Conservation (phyloP, 2,797 vertebrate species). For the Tinamus major region DNA sequence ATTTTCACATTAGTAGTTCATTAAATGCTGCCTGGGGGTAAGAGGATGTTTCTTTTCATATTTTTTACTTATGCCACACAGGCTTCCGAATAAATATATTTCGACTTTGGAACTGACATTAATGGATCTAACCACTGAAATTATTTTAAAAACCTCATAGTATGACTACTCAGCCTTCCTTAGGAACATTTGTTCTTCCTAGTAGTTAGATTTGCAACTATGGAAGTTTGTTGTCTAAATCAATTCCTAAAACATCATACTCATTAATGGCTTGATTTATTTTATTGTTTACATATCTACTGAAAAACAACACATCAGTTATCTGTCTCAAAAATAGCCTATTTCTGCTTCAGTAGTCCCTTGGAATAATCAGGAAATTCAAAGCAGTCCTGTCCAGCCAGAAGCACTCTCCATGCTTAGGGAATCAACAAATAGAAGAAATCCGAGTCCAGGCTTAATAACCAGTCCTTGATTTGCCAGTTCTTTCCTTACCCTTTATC, state of each 20-base stretch:
- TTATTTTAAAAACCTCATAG: not conserved
- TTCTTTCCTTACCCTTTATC: not conserved
- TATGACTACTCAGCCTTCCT: not conserved
- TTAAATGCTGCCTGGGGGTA: not conserved
- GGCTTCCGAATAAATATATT: not conserved
- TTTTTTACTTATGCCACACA: not conserved
- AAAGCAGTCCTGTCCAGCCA: not conserved
- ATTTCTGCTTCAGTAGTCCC: not conserved
- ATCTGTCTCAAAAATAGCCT: not conserved
- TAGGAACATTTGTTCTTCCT: not conserved
- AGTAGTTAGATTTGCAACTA: not conserved
- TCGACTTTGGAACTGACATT: not conserved
- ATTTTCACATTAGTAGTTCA: not conserved
- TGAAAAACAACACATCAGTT: not conserved
- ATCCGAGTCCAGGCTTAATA: not conserved
- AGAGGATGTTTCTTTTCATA: not conserved
- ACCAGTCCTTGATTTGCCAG: not conserved
- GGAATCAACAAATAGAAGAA: not conserved
- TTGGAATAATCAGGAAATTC: not conserved
- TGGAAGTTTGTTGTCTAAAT: not conserved
- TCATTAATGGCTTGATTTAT: not conserved
- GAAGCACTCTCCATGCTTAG: not conserved
- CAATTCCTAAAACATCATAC: not conserved
- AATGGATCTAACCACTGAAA: not conserved
- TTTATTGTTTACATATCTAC: not conserved